These are phyloP conservation scores for Cephus runcator DNA, from an alignment of 2,888 invertebrate species.

Conservation along the genomic window DNA sequence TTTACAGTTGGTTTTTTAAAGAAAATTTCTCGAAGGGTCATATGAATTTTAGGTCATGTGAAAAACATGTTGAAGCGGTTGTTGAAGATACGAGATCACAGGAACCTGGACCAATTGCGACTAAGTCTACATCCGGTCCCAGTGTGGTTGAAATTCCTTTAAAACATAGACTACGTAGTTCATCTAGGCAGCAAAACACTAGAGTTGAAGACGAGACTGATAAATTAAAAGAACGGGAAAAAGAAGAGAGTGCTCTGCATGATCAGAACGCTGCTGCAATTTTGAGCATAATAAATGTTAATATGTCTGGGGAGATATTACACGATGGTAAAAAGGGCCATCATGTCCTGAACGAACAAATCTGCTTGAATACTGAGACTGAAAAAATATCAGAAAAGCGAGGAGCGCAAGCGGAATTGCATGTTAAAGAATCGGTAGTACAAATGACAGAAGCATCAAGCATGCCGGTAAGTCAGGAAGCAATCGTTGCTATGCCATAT, in stretches of 20 bases:
- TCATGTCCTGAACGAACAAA: not conserved
- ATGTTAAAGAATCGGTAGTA: not conserved
- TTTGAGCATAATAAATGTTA: constrained; percentile 59
- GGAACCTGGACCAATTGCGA: not conserved
- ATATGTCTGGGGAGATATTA: constrained; percentile 27
- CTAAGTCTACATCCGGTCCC: not conserved
- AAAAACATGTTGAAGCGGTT: not conserved
- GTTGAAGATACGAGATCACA: not conserved
- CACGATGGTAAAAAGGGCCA: not conserved
- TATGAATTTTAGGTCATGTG: not conserved
- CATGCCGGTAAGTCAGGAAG: constrained; percentile 8
- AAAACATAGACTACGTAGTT: constrained; percentile 56
- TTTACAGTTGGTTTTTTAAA: not conserved
- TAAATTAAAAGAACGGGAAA: constrained; percentile 32
- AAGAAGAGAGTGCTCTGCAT: constrained; percentile 44
- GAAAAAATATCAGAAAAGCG: not conserved
- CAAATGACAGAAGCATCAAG: not conserved
- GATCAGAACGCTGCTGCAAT: constrained; percentile 62
- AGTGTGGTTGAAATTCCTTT: constrained; percentile 43
- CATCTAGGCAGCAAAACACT: constrained; percentile 44
- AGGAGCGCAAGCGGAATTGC: not conserved
- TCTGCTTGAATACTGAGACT: not conserved
- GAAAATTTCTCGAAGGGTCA: too few species aligned
- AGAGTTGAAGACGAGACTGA: constrained; percentile 37
- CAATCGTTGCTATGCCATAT: constrained; percentile 5